These are phyloP conservation scores for Ips typographus DNA, from an alignment of 1,140 invertebrate genomes.

Conservation along the genomic window DNA sequence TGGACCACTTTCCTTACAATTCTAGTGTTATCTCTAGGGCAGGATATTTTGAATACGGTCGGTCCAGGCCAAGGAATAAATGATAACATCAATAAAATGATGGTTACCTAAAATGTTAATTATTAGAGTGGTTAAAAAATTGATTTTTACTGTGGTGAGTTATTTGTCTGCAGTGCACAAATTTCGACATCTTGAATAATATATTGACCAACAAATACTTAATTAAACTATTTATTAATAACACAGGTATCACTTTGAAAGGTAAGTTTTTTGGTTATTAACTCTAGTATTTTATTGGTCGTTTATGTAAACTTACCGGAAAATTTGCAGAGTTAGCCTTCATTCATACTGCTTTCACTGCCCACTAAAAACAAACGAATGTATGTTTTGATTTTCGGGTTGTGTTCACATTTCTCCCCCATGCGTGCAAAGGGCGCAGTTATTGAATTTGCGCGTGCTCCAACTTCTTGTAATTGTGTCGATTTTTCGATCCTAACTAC, in stretches of 20 bases:
- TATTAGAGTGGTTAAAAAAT: not conserved
- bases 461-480: conserved; percentile 5
- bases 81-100: conserved; percentile 75
- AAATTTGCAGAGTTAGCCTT: conserved; percentile 51
- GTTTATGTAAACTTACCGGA: conserved; percentile 41
- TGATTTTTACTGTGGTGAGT: too few species aligned
- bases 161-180: too few species aligned
- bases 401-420: not conserved
- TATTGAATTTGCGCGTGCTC: conserved; percentile 2
- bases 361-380: conserved; percentile 8
- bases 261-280: not conserved
- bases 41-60: conserved; percentile 81
- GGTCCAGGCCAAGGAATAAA: conserved; percentile 86
- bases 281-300: not conserved
- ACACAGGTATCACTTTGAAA: not conserved
- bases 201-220: not conserved
- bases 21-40: conserved; percentile 84
- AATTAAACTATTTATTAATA: conserved; percentile 1
- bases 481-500: conserved; percentile 16
- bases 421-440: conserved; percentile 6
- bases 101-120: conserved; percentile 35
- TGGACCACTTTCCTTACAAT: conserved; percentile 85
- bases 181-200: not conserved
- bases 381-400: not conserved
- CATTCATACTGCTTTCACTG: conserved; percentile 50